Percentiles rank a stretch among this genome's conserved stretches.
Conservation (phyloP, 2,113 vertebrate genomes). For the Misgurnus anguillicaudatus region DNA sequence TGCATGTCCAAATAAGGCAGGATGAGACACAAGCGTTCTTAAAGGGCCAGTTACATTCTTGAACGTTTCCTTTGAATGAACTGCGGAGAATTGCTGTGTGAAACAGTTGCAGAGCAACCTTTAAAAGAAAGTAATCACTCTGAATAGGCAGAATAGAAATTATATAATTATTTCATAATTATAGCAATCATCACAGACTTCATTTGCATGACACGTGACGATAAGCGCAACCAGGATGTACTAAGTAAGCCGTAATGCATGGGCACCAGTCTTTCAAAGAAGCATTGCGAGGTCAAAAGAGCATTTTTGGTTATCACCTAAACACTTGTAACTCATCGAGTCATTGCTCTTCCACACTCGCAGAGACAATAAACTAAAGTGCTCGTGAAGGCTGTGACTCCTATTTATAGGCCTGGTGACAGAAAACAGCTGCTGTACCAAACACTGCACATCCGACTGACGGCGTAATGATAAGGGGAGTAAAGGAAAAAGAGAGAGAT, state of each 20-base stretch:
- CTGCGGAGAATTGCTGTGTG: slow-evolving; percentile 53
- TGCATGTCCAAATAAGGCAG: slow-evolving; percentile 73
- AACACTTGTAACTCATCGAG: neutral
- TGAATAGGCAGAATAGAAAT: neutral
- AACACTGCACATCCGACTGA: slow-evolving; percentile 68
- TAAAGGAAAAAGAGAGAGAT: slow-evolving; percentile 48
- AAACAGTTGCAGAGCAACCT: slow-evolving; percentile 29
- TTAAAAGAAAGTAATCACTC: slow-evolving; percentile 11
- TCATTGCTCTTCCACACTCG: slow-evolving; percentile 35
- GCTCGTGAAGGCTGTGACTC: slow-evolving; percentile 60
- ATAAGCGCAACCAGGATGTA: neutral
- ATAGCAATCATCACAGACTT: neutral
- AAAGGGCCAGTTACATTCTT: slow-evolving; percentile 68
- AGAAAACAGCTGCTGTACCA: slow-evolving; percentile 74
- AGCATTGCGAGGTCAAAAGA: neutral
- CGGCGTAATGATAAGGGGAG: slow-evolving; percentile 68
- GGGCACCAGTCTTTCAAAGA: neutral
- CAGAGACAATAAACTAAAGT: slow-evolving; percentile 64
- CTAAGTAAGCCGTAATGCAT: neutral
- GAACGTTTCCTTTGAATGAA: slow-evolving; percentile 56
- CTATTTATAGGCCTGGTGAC: slow-evolving; percentile 75
- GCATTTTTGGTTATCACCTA: neutral
- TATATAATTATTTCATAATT: neutral
- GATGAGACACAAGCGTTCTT: slow-evolving; percentile 73
- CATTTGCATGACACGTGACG: neutral